A percentile compares a stretch with the other conserved stretches of the same genome.
phyloP scores from a whole-genome alignment of 2,888 invertebrate genomes.

The Eugnorisma glareosa region DNA sequence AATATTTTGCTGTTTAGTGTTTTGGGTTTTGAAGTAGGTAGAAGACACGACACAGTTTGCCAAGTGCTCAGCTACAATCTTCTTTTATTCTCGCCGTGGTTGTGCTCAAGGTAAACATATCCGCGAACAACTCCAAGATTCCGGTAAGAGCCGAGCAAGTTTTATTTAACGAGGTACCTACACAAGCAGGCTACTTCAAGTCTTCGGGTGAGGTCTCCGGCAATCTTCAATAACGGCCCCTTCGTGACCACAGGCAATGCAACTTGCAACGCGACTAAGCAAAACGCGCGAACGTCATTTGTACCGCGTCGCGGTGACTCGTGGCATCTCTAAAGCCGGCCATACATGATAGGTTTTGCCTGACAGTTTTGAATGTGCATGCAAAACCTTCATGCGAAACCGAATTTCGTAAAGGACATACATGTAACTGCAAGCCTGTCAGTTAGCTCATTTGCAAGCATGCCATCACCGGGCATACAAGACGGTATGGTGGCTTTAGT shows the following conservation, averaged over 20 bases:
- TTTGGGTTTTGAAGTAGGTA: neutral
- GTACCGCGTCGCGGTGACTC: neutral
- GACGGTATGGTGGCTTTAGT: too few relatives aligned
- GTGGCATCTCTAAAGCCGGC: too few relatives aligned
- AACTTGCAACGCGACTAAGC: neutral
- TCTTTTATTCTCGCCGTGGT: neutral
- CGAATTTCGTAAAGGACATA: too few relatives aligned
- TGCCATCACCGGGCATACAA: too few relatives aligned
- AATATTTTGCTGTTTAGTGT: neutral
- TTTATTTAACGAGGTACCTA: conserved; percentile 36
- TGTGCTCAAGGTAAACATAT: conserved; percentile 11
- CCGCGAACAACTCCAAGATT: conserved; percentile 8
- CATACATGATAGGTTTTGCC: too few relatives aligned
- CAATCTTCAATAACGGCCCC: conserved; percentile 11
- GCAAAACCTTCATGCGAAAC: too few relatives aligned
- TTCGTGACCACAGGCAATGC: neutral
- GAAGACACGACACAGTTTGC: neutral
- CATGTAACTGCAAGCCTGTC: too few relatives aligned
- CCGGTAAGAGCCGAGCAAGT: conserved; percentile 32
- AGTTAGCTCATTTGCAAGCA: too few relatives aligned
- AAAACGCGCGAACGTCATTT: neutral
- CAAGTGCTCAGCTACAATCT: neutral
- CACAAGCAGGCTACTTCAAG: conserved; percentile 28
- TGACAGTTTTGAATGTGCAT: too few relatives aligned
- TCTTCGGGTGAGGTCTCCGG: neutral